Conservation (phyloP, 30 jellyfish, hydroid and myxozoan species). For the Calvadosia cruxmelitensis region DNA sequence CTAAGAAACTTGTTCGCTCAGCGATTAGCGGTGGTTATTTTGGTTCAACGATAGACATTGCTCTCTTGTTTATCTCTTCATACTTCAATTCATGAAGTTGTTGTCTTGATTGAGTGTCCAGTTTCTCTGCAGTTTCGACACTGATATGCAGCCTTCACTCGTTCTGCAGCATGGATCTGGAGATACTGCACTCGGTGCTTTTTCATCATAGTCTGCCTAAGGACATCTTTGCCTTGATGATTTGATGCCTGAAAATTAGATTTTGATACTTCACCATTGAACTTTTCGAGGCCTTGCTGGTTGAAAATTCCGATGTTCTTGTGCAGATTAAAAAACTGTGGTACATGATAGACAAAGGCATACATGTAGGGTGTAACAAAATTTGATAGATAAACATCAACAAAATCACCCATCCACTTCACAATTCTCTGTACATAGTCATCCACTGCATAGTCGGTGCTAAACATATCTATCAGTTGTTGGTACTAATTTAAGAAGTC, state of each 20-base stretch:
- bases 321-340: neutral
- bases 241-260: neutral
- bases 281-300: neutral
- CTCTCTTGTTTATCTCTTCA: no score
- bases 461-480: neutral
- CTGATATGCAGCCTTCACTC: constrained; percentile 2
- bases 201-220: constrained; percentile 13
- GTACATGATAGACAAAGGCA: neutral
- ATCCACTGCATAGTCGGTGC: neutral
- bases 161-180: constrained; percentile 17
- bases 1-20: no score
- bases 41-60: no score
- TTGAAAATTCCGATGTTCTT: neutral
- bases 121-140: constrained; percentile 22
- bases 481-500: neutral
- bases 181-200: constrained; percentile 15
- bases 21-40: no score
- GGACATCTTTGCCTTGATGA: neutral
- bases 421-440: neutral
- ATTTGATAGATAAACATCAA: neutral
- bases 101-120: constrained; percentile 17
- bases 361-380: neutral
- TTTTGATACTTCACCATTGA: neutral
- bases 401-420: constrained; percentile 3
- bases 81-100: no score